Conservation (phyloP, 2,113 vertebrate genomes). For the Leuciscus idus region DNA sequence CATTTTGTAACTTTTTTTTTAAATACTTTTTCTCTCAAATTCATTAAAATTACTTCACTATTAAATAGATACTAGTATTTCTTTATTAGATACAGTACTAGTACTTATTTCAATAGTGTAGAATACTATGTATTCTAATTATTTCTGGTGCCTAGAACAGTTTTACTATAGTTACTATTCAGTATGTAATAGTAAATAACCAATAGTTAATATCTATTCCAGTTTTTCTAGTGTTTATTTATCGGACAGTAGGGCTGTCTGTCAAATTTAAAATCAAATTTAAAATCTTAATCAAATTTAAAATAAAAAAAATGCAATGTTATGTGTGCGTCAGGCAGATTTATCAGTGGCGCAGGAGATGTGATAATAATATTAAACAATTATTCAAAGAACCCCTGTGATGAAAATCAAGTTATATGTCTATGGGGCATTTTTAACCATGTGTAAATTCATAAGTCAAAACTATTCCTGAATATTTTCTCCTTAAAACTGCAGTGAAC, state of each 20-base stretch:
- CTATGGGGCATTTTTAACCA: too few relatives aligned
- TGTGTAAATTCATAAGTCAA: too few relatives aligned
- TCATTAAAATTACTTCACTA: neutral
- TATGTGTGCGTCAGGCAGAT: too few relatives aligned
- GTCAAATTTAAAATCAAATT: too few relatives aligned
- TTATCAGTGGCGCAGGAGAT: too few relatives aligned
- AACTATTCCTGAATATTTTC: too few relatives aligned
- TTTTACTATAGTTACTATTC: neutral
- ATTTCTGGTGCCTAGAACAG: neutral
- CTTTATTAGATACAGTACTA: neutral
- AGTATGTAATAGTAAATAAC: neutral
- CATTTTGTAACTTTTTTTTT: neutral
- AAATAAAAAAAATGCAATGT: too few relatives aligned
- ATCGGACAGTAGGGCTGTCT: neutral
- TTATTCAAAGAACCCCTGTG: too few relatives aligned
- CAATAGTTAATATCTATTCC: neutral
- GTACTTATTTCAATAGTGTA: neutral
- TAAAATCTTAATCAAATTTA: too few relatives aligned
- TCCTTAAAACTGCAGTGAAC: too few relatives aligned
- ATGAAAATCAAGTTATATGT: too few relatives aligned
- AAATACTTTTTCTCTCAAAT: neutral
- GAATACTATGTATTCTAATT: neutral
- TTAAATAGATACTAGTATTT: neutral
- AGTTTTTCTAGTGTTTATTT: neutral
- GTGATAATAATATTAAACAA: too few relatives aligned